Conservation (phyloP, 2,888 invertebrate genomes). For the Pseudeuparius sepicola region DNA sequence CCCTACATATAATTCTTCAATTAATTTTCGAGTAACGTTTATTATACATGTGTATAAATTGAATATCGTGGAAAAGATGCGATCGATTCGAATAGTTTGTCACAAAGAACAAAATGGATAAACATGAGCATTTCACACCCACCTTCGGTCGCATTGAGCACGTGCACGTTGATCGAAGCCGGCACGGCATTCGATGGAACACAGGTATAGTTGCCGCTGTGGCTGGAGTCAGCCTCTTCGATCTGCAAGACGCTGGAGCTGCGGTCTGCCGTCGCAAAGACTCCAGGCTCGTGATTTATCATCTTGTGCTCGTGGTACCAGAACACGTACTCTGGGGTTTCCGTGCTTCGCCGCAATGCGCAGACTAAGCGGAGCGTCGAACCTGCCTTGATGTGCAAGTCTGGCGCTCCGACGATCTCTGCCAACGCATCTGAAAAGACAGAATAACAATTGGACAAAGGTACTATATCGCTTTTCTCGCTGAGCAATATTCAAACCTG, state of each 20-base stretch:
- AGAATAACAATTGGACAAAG: not conserved
- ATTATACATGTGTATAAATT: too few relatives aligned
- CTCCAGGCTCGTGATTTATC: slow-evolving; percentile 51
- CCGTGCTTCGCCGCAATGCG: slow-evolving; percentile 44
- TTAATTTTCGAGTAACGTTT: too few relatives aligned
- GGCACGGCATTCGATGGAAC: slow-evolving; percentile 55
- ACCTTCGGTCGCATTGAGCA: slow-evolving; percentile 52
- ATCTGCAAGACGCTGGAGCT: slow-evolving; percentile 56
- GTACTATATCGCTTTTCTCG: too few relatives aligned
- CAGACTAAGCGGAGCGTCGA: slow-evolving; percentile 48
- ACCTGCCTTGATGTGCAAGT: slow-evolving; percentile 49
- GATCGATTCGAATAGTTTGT: too few relatives aligned
- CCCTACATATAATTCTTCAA: too few relatives aligned
- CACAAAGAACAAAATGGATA: too few relatives aligned
- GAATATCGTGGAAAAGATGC: too few relatives aligned
- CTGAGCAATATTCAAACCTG: too few relatives aligned
- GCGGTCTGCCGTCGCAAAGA: slow-evolving; percentile 41
- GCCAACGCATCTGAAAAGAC: slow-evolving; percentile 44
- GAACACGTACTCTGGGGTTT: slow-evolving; percentile 48
- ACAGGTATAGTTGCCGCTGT: slow-evolving; percentile 62
- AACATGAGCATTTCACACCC: slow-evolving; percentile 13
- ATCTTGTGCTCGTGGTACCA: slow-evolving; percentile 51
- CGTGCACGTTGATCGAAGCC: slow-evolving; percentile 56
- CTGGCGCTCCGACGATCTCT: slow-evolving; percentile 48
- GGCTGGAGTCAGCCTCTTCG: slow-evolving; percentile 46